Base-by-base conservation (phyloP, 2,113 vertebrate genomes). In the Arizona elegans region DNA sequence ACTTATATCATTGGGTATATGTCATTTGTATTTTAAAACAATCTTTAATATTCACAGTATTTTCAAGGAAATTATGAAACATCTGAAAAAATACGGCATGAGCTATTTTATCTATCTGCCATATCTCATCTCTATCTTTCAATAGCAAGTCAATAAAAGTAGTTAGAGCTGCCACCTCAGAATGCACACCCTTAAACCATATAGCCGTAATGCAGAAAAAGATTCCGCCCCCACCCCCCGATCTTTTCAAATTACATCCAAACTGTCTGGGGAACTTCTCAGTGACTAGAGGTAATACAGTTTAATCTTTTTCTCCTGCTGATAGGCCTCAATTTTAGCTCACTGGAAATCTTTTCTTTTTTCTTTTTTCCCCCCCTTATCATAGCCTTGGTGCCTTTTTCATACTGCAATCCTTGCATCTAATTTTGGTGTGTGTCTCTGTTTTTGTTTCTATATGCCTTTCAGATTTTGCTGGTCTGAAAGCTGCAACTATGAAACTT, bases 231-330 rank as follows among this genome's bases (percentile, higher is more conserved):
- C 21, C 21, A 0, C 55, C 23, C 58, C 23, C 58, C 19, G 5
- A 98, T 97, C 97, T 98, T 98, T 98, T 98, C 97, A 98, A 98
- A 98, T 98, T 98, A 96, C 97, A 98, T 98, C 97, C 97, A 96
- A 43, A 97, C 97, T 97, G 96, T 98, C 97, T 97, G 58, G 98
- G 97, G 98, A 98, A 98, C 98, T 98, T 98, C 97, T 97, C 97
- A 97, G 97, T 97, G 97, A 98, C 97, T 97, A 94, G 96, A 98
- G 97, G 97, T 98, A 98, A 98, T 98, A 97, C 98, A 97, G 97
- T 98, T 98, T 97, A 98, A 98, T 98, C 97, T 98, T 98, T 98
- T 38, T 21, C 17, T 38, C 33, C 97, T 98, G 97, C 97, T 91
- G 92, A 96, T 97, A 97, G 97, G 94, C 97, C 97, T 97, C 97